Conservation (phyloP, 2,888 invertebrate species). For the Noctua comes region DNA sequence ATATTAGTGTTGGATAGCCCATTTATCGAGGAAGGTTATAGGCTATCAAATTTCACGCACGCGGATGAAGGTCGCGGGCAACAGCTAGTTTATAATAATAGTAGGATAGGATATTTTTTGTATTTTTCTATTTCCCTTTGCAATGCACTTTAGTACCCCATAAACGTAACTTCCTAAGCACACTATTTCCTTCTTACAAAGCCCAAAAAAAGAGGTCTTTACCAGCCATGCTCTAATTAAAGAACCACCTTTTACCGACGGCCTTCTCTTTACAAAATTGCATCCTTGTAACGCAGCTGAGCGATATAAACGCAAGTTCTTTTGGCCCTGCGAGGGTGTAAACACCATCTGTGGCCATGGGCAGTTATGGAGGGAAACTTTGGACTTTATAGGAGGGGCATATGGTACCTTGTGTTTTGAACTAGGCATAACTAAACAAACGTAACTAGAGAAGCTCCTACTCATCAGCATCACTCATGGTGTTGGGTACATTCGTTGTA, state of each 20-base stretch:
- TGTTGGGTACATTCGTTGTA: no score
- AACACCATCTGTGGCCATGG: slow-evolving; percentile 33
- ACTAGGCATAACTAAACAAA: background rate
- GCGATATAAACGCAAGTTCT: slow-evolving; percentile 28
- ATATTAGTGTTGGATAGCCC: no score
- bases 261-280: slow-evolving; percentile 50
- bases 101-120: background rate
- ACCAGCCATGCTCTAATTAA: slow-evolving; percentile 37
- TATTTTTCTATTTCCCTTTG: background rate
- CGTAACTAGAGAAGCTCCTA: no score
- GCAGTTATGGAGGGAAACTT: slow-evolving; percentile 11
- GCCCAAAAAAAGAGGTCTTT: slow-evolving; percentile 13
- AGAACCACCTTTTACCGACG: slow-evolving; percentile 32
- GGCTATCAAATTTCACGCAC: no score
- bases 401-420: slow-evolving; percentile 2
- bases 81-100: no score
- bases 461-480: background rate
- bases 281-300: slow-evolving; percentile 50
- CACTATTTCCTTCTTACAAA: slow-evolving; percentile 19
- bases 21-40: no score
- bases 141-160: background rate
- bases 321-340: slow-evolving; percentile 4
- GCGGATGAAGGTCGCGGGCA: no score
- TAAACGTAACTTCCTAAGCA: background rate
- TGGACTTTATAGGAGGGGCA: background rate